phyloP scores from a whole-genome alignment of 2,888 invertebrate species.

The Torymus aiolomorphi region DNA sequence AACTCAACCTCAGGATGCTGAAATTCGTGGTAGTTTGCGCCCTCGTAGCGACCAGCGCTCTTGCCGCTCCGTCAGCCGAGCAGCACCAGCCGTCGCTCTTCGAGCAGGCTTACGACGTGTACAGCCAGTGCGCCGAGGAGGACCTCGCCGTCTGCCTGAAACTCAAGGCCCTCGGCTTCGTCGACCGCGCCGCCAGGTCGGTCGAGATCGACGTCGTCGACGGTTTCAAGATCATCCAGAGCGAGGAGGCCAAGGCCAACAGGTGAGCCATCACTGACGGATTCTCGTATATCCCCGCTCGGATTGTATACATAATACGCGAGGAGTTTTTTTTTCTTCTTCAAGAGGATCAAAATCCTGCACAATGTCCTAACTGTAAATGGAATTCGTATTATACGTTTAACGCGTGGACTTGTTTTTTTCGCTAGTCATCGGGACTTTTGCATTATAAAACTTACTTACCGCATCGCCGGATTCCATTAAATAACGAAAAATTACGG shows the following conservation, averaged over 20 bases:
- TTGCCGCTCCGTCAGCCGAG: constrained; percentile 71
- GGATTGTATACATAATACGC: too few relatives aligned
- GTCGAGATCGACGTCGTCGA: constrained; percentile 76
- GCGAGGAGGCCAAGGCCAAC: constrained; percentile 72
- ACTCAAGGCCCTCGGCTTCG: constrained; percentile 84
- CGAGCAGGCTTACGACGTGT: constrained; percentile 71
- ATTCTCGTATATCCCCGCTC: too few relatives aligned
- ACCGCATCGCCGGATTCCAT: too few relatives aligned
- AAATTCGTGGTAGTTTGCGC: constrained; percentile 69
- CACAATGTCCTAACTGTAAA: too few relatives aligned
- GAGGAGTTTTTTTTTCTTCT: too few relatives aligned
- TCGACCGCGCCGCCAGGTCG: constrained; percentile 84
- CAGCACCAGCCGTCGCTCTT: constrained; percentile 66
- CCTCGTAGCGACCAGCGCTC: constrained; percentile 65
- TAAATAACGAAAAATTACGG: too few relatives aligned
- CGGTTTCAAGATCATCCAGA: constrained; percentile 77
- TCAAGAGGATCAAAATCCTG: too few relatives aligned
- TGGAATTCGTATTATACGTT: too few relatives aligned
- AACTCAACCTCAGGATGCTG: constrained; percentile 65
- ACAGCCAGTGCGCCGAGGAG: constrained; percentile 80
- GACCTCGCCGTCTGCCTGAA: constrained; percentile 86
- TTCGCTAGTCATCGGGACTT: too few relatives aligned
- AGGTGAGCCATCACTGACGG: constrained; percentile 65
- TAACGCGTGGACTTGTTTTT: too few relatives aligned
- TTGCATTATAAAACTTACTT: too few relatives aligned